Evolutionary conservation across 2,797 vertebrate genomes (phyloP).

Genomic region (Enteromius thamalakanensis): DNA sequence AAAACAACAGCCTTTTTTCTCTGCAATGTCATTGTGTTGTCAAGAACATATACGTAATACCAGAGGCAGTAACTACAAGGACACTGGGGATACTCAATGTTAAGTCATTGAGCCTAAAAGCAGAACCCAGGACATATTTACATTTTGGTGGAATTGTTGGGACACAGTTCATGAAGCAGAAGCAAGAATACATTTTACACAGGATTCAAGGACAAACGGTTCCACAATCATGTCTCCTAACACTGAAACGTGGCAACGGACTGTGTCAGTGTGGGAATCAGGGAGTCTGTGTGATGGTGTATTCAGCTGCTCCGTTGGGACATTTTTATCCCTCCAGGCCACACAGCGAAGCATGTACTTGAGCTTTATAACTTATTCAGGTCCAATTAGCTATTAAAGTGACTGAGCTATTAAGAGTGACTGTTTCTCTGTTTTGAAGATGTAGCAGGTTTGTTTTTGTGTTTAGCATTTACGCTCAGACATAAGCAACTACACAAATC

Average conservation of each 20-base stretch:
- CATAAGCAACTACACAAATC: neutral
- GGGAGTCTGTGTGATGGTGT: constrained; percentile 28
- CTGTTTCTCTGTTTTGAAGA: neutral
- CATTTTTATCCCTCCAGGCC: neutral
- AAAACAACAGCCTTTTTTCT: constrained; percentile 9
- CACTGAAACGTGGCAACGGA: constrained; percentile 3
- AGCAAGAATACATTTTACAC: neutral
- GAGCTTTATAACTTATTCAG: neutral
- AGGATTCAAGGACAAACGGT: constrained; percentile 11
- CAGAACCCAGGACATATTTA: neutral
- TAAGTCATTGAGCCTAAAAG: constrained; percentile 1
- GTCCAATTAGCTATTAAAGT: neutral
- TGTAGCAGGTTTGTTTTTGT: neutral
- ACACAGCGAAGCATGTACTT: constrained; percentile 1
- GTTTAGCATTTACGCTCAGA: neutral
- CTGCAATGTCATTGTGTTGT: neutral
- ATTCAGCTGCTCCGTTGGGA: constrained; percentile 33
- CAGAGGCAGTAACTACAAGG: constrained; percentile 1
- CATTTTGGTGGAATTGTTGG: neutral
- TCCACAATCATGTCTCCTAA: constrained; percentile 7
- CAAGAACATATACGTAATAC: neutral
- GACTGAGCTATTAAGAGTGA: neutral
- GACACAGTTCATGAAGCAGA: neutral
- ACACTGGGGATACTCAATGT: neutral
- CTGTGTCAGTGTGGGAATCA: constrained; percentile 25